Evolutionary conservation across 2,888 invertebrate genomes (phyloP), one percentile per base, ranked within the genome.

Genomic region (Dascillus cervinus): DNA sequence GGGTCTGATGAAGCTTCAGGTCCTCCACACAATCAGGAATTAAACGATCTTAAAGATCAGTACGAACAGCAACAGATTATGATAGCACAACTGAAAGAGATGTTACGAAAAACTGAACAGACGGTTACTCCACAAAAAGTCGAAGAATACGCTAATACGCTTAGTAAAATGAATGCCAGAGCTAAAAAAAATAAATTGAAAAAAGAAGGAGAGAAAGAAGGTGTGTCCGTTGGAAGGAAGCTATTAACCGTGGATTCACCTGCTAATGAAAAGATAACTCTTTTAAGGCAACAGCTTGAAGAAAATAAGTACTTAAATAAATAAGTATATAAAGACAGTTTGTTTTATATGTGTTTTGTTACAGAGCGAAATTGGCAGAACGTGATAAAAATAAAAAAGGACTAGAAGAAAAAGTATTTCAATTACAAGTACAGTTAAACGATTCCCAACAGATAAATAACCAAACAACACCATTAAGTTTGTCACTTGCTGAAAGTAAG

Each of bases 261-360:
- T 26, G 66, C 67, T 19, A 71, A 62, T 45, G 71, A 71, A 44
- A 73, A 71, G 47, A 59, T 73, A 11, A 61, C 65, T 45, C 55
- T 73, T 30, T 49, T 73, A 15, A 62, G 69, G 9, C 67, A 69
- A 41, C 72, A 73, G 49, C 53, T 73, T 34, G 72, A 73, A 44
- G 66, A 73, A 51, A 73, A 71, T 49, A 70, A 70, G 51, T 64
- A n/a, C n/a, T n/a, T n/a, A n/a, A n/a, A n/a, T n/a, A n/a, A n/a
- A n/a, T n/a, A n/a, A n/a, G n/a, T 50, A 39, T 6, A 22, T 11
- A 22, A 2, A 5, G 1, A n/a, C 8, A 1, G 15, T 17, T 8
- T 29, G 4, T 11, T 17, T 15, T 10, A 22, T 13, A 22, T 32
- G 27, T 19, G 25, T 30, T 37, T 39, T 15, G 22, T 47, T 53